These are phyloP conservation scores for Cynaeus angustus DNA, from an alignment of 2,888 invertebrate species.

Conservation along the genomic window DNA sequence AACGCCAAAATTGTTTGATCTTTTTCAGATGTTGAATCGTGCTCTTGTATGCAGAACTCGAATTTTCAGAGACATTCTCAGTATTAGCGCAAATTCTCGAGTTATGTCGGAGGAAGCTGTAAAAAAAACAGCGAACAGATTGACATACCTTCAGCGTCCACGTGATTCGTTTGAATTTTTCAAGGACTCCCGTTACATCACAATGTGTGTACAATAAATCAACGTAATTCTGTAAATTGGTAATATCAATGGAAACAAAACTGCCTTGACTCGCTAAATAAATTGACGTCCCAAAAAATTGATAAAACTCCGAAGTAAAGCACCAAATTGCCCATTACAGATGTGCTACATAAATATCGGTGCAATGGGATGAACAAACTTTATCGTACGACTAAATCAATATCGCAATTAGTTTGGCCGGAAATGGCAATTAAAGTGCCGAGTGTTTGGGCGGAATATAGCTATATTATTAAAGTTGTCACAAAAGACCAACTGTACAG, in stretches of 20 bases:
- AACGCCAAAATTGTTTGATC: slow-evolving; percentile 22
- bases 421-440: slow-evolving; percentile 26
- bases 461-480: slow-evolving; percentile 19
- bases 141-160: slow-evolving; percentile 41
- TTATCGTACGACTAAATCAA: slow-evolving; percentile 34
- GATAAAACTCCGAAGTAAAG: too few relatives aligned
- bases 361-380: slow-evolving; percentile 33
- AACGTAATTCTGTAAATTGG: slow-evolving; percentile 41
- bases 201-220: slow-evolving; percentile 38
- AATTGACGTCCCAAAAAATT: slow-evolving; percentile 2
- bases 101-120: not conserved
- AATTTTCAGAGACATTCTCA: slow-evolving; percentile 10
- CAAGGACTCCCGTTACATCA: slow-evolving; percentile 43
- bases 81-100: slow-evolving; percentile 3
- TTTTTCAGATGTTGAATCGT: slow-evolving; percentile 6
- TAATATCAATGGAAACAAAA: slow-evolving; percentile 20
- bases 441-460: slow-evolving; percentile 27
- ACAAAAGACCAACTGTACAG: slow-evolving; percentile 11
- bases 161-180: slow-evolving; percentile 36
- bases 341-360: slow-evolving; percentile 21
- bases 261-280: not conserved
- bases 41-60: slow-evolving; percentile 1
- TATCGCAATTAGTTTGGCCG: slow-evolving; percentile 34
- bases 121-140: slow-evolving; percentile 19
- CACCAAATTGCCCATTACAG: not conserved